Evolutionary conservation across 1,140 invertebrate genomes (phyloP).

Genomic region (Apis dorsata): DNA sequence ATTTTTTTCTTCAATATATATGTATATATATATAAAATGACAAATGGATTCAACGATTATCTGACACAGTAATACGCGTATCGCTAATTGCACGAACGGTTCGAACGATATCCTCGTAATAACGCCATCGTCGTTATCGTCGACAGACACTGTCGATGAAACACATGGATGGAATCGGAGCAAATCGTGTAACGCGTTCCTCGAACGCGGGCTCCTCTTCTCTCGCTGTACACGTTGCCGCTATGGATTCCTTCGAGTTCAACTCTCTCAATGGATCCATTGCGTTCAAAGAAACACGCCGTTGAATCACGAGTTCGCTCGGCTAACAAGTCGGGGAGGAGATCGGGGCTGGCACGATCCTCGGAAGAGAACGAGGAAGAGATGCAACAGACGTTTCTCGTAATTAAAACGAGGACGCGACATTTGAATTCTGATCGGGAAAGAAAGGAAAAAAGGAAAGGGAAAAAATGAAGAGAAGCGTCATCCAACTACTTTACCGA

Average conservation of each 20-base stretch:
- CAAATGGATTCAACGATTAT: slow-evolving; percentile 8
- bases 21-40: neutral
- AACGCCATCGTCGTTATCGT: slow-evolving; percentile 8
- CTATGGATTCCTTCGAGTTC: slow-evolving; percentile 15
- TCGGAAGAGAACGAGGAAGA: neutral
- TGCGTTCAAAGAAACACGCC: slow-evolving; percentile 50
- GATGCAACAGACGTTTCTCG: neutral
- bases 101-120: neutral
- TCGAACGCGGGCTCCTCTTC: slow-evolving; percentile 18
- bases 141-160: neutral
- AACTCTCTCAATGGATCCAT: slow-evolving; percentile 55
- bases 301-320: slow-evolving; percentile 26
- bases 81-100: slow-evolving; percentile 22
- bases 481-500: slow-evolving; percentile 52
- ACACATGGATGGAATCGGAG: neutral
- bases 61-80: neutral
- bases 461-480: neutral
- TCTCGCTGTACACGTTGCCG: neutral
- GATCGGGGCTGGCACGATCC: neutral
- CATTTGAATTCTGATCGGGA: slow-evolving; percentile 54
- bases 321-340: neutral
- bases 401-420: slow-evolving; percentile 60
- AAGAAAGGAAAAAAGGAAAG: slow-evolving; percentile 11
- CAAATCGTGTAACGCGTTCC: slow-evolving; percentile 43
- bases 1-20: neutral